phyloP scores from a whole-genome alignment of 2,888 invertebrate species.

The Operophtera brumata region DNA sequence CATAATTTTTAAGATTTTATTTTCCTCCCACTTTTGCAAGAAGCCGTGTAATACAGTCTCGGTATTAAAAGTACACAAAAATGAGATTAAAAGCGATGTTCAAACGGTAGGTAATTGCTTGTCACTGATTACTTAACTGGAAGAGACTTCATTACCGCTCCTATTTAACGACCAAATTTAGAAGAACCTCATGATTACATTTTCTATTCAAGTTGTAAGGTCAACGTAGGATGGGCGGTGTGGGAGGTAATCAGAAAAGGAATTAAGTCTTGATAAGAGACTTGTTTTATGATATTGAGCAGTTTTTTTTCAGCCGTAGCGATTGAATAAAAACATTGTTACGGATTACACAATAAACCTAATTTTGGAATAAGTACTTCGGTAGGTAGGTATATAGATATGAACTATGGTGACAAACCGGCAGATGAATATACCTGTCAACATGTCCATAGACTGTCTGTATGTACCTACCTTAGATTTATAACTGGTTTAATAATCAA shows the following conservation, averaged over 20 bases:
- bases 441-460: too few relatives aligned
- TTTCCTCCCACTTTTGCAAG: neutral
- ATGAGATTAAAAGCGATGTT: conserved; percentile 25
- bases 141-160: conserved; percentile 46
- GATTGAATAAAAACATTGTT: neutral
- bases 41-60: conserved; percentile 9
- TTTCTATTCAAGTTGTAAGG: conserved; percentile 19
- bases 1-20: neutral
- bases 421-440: too few relatives aligned
- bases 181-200: conserved; percentile 23
- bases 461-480: too few relatives aligned
- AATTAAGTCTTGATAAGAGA: conserved; percentile 40
- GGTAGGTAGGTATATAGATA: too few relatives aligned
- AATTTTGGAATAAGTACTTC: too few relatives aligned
- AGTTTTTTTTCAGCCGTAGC: conserved; percentile 4
- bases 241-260: conserved; percentile 42
- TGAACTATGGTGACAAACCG: too few relatives aligned
- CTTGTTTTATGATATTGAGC: conserved; percentile 37
- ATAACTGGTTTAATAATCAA: too few relatives aligned
- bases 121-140: conserved; percentile 31
- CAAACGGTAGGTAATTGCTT: conserved; percentile 38
- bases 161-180: conserved; percentile 35
- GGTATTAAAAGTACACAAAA: conserved; percentile 27
- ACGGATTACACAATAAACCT: too few relatives aligned
- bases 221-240: conserved; percentile 30